These are phyloP conservation scores for Polymixis flavicincta DNA, from an alignment of 2,888 invertebrate species.

Conservation along the genomic window DNA sequence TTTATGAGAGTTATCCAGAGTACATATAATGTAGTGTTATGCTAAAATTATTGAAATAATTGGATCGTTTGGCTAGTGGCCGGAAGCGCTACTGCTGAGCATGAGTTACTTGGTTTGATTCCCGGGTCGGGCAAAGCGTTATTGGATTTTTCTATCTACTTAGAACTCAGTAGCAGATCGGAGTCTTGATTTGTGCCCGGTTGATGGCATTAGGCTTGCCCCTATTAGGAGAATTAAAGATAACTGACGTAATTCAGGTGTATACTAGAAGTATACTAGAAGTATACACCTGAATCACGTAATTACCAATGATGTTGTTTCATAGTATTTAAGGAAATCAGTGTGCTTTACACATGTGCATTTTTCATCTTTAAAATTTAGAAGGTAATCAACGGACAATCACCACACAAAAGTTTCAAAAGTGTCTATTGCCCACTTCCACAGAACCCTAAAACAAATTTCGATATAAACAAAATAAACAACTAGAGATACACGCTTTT, in stretches of 20 bases:
- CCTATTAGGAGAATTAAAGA: too few species aligned
- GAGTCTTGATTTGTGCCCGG: too few species aligned
- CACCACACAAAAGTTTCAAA: background rate
- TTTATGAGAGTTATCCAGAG: background rate
- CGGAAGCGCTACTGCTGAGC: background rate
- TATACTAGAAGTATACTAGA: too few species aligned
- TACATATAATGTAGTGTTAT: background rate
- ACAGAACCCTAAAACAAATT: conserved; percentile 56
- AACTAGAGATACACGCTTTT: conserved; percentile 56
- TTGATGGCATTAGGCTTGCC: too few species aligned
- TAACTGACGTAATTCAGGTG: too few species aligned
- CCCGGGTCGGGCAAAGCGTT: background rate
- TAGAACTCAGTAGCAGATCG: too few species aligned
- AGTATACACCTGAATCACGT: too few species aligned
- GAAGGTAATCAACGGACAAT: background rate
- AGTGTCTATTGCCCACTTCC: background rate
- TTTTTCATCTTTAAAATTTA: background rate
- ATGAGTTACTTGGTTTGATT: background rate
- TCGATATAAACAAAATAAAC: conserved; percentile 54
- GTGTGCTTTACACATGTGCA: background rate
- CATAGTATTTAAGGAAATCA: background rate
- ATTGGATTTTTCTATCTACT: too few species aligned
- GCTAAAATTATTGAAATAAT: too few species aligned
- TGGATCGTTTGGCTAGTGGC: background rate
- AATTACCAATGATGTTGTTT: too few species aligned